Evolutionary conservation across 2,113 vertebrate species (phyloP), one percentile per base, ranked within the genome.

Genomic region (Alces alces): DNA sequence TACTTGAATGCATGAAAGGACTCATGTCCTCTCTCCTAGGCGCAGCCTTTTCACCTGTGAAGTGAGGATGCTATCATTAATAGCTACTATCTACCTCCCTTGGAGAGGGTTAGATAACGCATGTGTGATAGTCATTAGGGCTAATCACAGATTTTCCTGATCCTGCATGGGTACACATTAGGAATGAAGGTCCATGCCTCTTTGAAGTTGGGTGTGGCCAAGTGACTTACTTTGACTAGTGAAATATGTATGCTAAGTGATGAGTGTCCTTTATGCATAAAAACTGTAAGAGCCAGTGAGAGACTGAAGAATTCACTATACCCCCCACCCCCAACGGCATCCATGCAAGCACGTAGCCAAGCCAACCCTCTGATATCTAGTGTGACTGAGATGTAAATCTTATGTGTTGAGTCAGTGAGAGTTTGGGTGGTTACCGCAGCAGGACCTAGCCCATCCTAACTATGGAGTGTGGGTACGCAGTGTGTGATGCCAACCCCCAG

Each of bases 381-480:
- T 17, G 52, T 4, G n/a, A n/a, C 21, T 47, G 25, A 36, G 73
- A 87, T 3, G 23, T 23, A 8, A 3, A 1, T 54, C 17, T 33
- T 1, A 2, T 17, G 39, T 10, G 54, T 19, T 50, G 27, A n/a
- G 84, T 54, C 36, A 3, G n/a, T 2, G 60, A 52, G 94, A 6
- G 57, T 7, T 21, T 8, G 33, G 36, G 21, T 8, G 87, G 54
- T 66, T 16, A 36, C 52, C 0, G n/a, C 54, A 50, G 84, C 36
- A 0, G 0, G 3, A 2, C 39, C 33, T 1, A 0, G 55, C 76
- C 28, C n/a, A 28, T 45, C 61, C 89, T 43, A 27, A 58, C 84
- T 1, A n/a, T 0, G 33, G 52, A 27, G 80, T 1, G 0, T 4
- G 43, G 1, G 52, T 1, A 6, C 36, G 21, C 3, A 0, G 7